Conservation (phyloP, 2,113 vertebrate species). For the Pelecanoides urinatrix region DNA sequence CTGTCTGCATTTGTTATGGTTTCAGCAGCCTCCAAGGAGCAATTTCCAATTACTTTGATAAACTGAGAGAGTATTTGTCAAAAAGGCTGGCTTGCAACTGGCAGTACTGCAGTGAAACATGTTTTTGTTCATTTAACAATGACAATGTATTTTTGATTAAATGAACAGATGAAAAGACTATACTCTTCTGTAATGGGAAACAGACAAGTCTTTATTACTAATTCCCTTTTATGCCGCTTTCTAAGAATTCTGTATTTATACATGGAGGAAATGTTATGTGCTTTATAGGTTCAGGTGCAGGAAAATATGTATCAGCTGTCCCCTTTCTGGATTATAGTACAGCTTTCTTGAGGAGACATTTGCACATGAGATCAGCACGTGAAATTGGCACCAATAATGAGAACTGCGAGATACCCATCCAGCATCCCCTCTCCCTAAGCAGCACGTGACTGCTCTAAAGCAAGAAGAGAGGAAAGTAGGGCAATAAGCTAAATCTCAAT, state of each 20-base stretch:
- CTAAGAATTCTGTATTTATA: background rate
- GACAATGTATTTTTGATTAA: constrained; percentile 1
- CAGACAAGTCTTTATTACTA: background rate
- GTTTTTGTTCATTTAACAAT: background rate
- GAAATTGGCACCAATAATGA: background rate
- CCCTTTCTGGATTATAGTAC: background rate
- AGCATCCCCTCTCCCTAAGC: background rate
- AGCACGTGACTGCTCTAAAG: background rate
- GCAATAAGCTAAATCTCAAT: background rate
- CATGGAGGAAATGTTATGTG: background rate
- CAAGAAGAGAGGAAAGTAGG: background rate
- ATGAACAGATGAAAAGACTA: background rate
- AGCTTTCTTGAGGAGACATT: background rate
- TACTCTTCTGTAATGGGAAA: background rate
- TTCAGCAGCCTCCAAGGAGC: constrained; percentile 28
- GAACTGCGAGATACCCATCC: background rate
- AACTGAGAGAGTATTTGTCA: background rate
- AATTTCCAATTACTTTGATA: constrained; percentile 47
- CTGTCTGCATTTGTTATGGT: constrained; percentile 4
- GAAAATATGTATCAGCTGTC: background rate
- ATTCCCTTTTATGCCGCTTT: background rate
- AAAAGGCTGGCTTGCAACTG: constrained; percentile 23
- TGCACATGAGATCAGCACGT: background rate
- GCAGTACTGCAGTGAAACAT: background rate
- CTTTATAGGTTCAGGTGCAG: background rate